Evolutionary conservation across 2,888 invertebrate species (phyloP), one percentile per base, ranked within the genome.

Genomic region (Acrobasis repandana): DNA sequence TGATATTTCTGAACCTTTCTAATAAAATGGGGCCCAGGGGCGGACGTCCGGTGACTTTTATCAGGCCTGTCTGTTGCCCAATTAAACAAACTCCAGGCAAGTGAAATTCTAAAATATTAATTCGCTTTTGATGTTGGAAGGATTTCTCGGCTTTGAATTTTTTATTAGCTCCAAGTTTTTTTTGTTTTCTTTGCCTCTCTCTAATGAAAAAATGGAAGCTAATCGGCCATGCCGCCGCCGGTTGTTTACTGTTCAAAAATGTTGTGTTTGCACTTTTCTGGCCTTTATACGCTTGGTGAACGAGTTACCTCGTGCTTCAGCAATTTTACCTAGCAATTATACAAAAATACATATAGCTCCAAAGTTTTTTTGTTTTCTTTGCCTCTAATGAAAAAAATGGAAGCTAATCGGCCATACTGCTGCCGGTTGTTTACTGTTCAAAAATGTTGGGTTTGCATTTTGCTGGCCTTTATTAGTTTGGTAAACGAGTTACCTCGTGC

Each of bases 41-140:
- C 80, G 83, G 84, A 85, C 69, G 72, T 85, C 85, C 85, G 80
- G 79, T 61, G 73, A 73, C 79, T 79, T 75, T 78, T 75, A 75
- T 77, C 75, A 77, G 75, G 67, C 71, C 73, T 79, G 79, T 79
- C 83, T 79, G 77, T 73, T 73, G 76, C 75, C 71, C 79, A 86
- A 85, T 86, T 86, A 83, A 77, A 79, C 77, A 78, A 77, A 75
- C 71, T 72, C 68, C 66, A 73, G 71, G 75, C 73, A 73, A 71
- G 71, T 60, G 67, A 65, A 65, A 64, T 67, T 65, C 65, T 69
- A 63, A 63, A 67, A 68, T 65, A 66, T 71, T 73, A 74, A 77
- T 73, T 72, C 67, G 60, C 69, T 70, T 68, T 66, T 67, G 66
- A 67, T 67, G 68, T 71, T 58, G 56, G 66, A 70, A 70, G 66